Percentiles rank a stretch among this genome's conserved stretches.
Conservation (phyloP, 2,888 invertebrate species). For the Nematopogon swammerdamellus region DNA sequence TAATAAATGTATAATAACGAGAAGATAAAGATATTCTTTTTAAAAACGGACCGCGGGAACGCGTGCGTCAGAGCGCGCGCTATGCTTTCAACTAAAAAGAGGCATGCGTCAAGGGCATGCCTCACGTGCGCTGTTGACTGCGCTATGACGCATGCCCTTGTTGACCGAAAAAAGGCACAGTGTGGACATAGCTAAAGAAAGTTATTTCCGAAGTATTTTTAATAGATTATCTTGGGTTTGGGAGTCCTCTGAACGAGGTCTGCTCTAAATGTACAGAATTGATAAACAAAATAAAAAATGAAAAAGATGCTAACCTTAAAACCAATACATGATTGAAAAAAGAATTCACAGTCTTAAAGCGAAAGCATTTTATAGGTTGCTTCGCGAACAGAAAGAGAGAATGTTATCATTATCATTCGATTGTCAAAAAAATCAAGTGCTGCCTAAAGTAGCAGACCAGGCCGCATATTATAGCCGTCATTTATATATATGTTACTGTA, state of each 20-base stretch:
- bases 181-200: neutral
- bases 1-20: no score
- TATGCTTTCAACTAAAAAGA: no score
- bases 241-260: constrained; percentile 13
- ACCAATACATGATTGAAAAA: constrained; percentile 12
- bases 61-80: no score
- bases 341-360: constrained; percentile 13
- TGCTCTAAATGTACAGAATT: constrained; percentile 14
- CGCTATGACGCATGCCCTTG: neutral
- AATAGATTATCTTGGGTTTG: constrained; percentile 16
- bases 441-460: constrained; percentile 14
- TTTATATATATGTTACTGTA: constrained; percentile 10
- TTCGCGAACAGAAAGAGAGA: constrained; percentile 12
- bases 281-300: constrained; percentile 14
- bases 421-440: constrained; percentile 14
- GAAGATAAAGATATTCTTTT: no score
- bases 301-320: constrained; percentile 12
- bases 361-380: constrained; percentile 14
- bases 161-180: neutral
- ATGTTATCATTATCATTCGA: constrained; percentile 13
- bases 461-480: constrained; percentile 11
- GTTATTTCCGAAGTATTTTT: constrained; percentile 13
- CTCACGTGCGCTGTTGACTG: no score
- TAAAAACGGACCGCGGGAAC: no score
- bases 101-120: no score